These are phyloP conservation scores for Lutjanus erythropterus DNA, from an alignment of 2,113 vertebrate genomes.

Conservation along the genomic window DNA sequence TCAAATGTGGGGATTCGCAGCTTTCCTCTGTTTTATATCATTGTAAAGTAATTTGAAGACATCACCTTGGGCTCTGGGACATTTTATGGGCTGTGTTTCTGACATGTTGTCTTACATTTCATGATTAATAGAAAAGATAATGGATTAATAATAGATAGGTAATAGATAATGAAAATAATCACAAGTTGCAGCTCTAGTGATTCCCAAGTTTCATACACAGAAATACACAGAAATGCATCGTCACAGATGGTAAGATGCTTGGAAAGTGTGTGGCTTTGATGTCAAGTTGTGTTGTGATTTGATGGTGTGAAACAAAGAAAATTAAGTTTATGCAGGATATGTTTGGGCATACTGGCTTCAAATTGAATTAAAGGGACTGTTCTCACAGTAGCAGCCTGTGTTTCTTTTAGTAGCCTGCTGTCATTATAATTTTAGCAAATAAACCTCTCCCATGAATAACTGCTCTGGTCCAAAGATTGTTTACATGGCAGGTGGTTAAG, in stretches of 20 bases:
- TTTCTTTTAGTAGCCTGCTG: not conserved
- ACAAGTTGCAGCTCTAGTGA: not conserved
- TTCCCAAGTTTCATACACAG: not conserved
- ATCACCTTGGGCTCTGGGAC: too few species aligned
- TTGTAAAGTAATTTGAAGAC: not conserved
- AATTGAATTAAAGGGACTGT: too few species aligned
- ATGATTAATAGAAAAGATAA: not conserved
- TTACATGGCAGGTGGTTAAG: not conserved
- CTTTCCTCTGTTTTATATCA: not conserved
- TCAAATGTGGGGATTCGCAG: not conserved
- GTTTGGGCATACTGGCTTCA: not conserved
- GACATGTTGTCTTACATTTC: not conserved
- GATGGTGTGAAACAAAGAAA: not conserved
- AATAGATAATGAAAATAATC: too few species aligned
- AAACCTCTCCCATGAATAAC: not conserved
- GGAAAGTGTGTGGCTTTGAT: not conserved
- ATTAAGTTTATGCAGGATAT: not conserved
- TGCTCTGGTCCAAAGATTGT: slow-evolving; percentile 12
- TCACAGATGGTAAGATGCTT: not conserved
- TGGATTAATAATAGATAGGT: not conserved
- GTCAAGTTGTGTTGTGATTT: not conserved
- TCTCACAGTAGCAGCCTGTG: not conserved
- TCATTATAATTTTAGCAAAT: not conserved
- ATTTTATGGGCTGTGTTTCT: too few species aligned
- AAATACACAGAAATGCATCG: not conserved